Base-by-base conservation (phyloP, 2,797 vertebrate species). In the Malacoraja senta region DNA sequence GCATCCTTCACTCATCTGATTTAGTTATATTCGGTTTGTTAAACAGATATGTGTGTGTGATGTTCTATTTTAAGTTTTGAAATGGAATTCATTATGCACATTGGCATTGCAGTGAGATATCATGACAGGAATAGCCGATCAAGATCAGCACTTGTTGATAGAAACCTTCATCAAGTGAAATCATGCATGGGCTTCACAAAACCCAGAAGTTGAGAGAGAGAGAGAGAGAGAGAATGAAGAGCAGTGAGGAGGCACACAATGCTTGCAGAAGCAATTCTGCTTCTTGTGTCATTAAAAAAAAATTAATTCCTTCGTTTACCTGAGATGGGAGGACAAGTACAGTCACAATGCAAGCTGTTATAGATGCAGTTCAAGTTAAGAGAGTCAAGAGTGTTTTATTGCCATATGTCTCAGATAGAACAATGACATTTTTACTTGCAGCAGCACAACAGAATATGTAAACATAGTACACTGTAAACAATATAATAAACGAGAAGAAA, bases 1-100 rank as follows among this genome's bases (percentile, higher is more conserved):
- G 17, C 38, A 91, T 6, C 21, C 90, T 76, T 92, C 90, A 92
- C 72, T 92, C 90, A 92, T 26, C 72, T 53, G 44, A n/a, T 53
- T 7, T 53, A 26, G 72, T 58, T 92, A 92, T 92, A 74, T 92
- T 92, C n/a, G 63, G 38, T 44, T 91, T 76, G 44, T 58, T 53
- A 76, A 92, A 38, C 90, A 92, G 26, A 58, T n/a, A 15, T n/a
- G 13, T 53, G 58, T 91, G 58, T 58, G 63, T 63, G 2, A 86
- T 76, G 32, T 74, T 29, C 71, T 92, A 58, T 92, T 53, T 92
- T 92, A n/a, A 92, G 21, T 17, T 53, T 76, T 35, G 32, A 88
- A 68, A 88, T 68, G 17, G 84, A 88, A 88, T 35, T 88, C 61
- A 68, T 15, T n/a, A 88, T 21, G 84, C 35, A 35, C 63, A 68